phyloP scores from a whole-genome alignment of 2,113 vertebrate species.

The Brachionichthys hirsutus region DNA sequence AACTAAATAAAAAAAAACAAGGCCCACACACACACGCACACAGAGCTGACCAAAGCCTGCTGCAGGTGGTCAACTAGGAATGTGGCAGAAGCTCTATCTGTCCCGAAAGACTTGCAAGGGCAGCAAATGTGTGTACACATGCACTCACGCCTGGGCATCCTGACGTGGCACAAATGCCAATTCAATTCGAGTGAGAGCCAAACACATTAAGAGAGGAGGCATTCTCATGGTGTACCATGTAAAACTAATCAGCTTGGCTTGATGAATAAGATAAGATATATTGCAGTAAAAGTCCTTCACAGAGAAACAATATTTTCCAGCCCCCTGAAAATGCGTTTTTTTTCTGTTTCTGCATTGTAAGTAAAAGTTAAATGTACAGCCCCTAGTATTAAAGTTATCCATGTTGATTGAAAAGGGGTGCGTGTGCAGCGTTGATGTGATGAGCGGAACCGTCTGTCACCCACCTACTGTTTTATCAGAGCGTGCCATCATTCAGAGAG shows the following conservation, averaged over 20 bases:
- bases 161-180: neutral
- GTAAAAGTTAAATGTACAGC: no score
- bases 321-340: no score
- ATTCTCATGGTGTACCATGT: neutral
- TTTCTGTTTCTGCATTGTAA: no score
- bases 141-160: neutral
- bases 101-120: constrained; percentile 15
- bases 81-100: constrained; percentile 26
- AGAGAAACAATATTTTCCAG: no score
- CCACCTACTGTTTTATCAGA: constrained; percentile 23
- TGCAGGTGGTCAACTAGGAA: constrained; percentile 40
- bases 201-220: neutral
- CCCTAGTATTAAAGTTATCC: no score
- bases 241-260: no score
- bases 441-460: constrained; percentile 47
- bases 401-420: neutral
- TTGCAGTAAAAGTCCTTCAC: no score
- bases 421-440: constrained; percentile 9
- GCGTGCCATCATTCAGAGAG: constrained; percentile 38
- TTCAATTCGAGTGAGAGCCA: neutral
- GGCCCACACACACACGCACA: neutral
- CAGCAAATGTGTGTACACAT: neutral
- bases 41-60: constrained; percentile 19
- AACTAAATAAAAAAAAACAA: constrained; percentile 35
- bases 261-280: no score